Evolutionary conservation across 2,113 vertebrate species (phyloP).

Genomic region (Gymnorhina tibicen): DNA sequence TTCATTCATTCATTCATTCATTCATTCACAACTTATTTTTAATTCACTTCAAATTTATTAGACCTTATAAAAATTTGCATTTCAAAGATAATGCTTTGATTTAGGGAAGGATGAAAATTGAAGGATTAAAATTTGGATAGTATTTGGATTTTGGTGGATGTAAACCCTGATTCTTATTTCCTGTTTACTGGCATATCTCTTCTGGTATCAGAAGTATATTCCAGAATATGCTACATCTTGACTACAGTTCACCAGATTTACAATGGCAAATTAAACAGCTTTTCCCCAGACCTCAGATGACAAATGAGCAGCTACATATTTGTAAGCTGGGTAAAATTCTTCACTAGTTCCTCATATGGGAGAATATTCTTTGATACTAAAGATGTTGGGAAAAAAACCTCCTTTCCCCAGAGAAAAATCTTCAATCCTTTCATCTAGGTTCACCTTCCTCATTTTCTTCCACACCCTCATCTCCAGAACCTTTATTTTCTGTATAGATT

Average conservation of each 20-base stretch:
- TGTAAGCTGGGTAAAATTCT: not conserved
- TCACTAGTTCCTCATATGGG: not conserved
- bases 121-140: not conserved
- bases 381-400: not conserved
- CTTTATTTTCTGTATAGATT: not conserved
- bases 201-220: not conserved
- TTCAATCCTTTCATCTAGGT: not conserved
- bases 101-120: not conserved
- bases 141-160: not conserved
- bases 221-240: not conserved
- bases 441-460: not conserved
- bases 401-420: not conserved
- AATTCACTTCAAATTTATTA: not conserved
- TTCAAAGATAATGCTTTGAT: not conserved
- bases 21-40: not conserved
- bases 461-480: not conserved
- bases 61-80: not conserved
- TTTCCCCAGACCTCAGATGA: constrained; percentile 51
- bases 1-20: not conserved
- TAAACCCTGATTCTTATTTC: not conserved
- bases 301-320: not conserved
- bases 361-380: not conserved
- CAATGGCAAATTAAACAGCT: constrained; percentile 25
- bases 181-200: not conserved
- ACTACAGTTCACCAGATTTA: not conserved